Evolutionary conservation across 92 coral and sea anemone species (phyloP).

Genomic region (Zoanthus sociatus): DNA sequence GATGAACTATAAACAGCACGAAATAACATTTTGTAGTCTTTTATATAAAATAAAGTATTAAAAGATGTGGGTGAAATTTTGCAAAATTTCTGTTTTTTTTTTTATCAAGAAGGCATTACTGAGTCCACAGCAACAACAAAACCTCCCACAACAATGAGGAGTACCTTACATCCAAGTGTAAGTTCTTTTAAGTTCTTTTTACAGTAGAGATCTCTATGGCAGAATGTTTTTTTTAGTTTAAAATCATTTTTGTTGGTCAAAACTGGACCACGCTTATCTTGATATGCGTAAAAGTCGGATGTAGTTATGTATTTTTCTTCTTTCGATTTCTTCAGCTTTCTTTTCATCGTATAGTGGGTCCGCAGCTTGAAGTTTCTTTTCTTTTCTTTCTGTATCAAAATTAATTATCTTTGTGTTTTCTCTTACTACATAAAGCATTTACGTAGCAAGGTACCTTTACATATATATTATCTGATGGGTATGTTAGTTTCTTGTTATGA

Average conservation of each 20-base stretch:
- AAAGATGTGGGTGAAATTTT: too few species aligned
- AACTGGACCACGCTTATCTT: not conserved
- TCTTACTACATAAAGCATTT: too few species aligned
- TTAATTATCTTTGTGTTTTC: too few species aligned
- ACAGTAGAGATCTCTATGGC: not conserved
- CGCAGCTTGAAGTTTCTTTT: too few species aligned
- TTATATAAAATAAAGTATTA: not conserved
- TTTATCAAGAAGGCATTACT: not conserved
- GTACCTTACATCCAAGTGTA: constrained; percentile 9
- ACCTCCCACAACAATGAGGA: not conserved
- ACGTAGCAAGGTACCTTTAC: too few species aligned
- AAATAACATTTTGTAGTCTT: too few species aligned
- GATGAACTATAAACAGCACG: too few species aligned
- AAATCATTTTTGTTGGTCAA: not conserved
- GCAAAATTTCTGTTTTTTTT: not conserved
- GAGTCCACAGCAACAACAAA: constrained; percentile 5
- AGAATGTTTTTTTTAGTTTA: not conserved
- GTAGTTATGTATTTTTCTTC: not conserved
- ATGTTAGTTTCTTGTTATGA: too few species aligned
- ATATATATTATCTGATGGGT: too few species aligned
- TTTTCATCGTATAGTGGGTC: too few species aligned
- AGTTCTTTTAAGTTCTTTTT: constrained; percentile 15
- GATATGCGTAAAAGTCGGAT: too few species aligned
- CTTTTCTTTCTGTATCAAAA: too few species aligned
- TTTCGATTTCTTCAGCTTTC: not conserved